Conservation (phyloP, 2,797 vertebrate genomes). For the Galagoides demidoff region DNA sequence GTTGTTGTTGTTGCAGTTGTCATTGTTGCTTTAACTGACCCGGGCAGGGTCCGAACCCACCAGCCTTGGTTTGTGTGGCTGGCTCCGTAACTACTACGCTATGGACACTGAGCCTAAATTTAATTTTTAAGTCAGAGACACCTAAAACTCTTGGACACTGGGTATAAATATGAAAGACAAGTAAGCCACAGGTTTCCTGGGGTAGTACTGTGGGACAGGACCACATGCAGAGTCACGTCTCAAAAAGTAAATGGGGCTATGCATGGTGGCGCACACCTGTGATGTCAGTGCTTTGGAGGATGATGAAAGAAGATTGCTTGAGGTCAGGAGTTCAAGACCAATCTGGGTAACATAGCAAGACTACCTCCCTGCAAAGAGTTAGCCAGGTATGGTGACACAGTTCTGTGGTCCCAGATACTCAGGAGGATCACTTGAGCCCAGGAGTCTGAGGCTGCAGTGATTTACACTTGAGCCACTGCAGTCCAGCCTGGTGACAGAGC, state of each 20-base stretch:
- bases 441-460: neutral
- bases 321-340: neutral
- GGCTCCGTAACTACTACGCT: too few relatives aligned
- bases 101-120: too few relatives aligned
- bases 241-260: neutral
- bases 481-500: neutral
- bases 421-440: neutral
- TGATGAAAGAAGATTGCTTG: neutral
- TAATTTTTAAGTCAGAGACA: neutral
- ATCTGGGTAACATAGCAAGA: neutral
- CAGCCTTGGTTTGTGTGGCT: too few relatives aligned
- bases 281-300: neutral
- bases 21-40: too few relatives aligned
- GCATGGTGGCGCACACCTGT: neutral
- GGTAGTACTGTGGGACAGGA: neutral
- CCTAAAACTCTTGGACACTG: neutral
- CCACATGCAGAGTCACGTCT: neutral
- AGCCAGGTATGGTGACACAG: neutral
- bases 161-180: neutral
- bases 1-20: too few relatives aligned
- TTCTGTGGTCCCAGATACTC: neutral
- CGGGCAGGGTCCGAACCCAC: too few relatives aligned
- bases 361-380: neutral
- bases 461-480: neutral
- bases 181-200: neutral